These are phyloP conservation scores for Oscheius sp. DNA, from an alignment of 1,140 invertebrate species.

Conservation along the genomic window DNA sequence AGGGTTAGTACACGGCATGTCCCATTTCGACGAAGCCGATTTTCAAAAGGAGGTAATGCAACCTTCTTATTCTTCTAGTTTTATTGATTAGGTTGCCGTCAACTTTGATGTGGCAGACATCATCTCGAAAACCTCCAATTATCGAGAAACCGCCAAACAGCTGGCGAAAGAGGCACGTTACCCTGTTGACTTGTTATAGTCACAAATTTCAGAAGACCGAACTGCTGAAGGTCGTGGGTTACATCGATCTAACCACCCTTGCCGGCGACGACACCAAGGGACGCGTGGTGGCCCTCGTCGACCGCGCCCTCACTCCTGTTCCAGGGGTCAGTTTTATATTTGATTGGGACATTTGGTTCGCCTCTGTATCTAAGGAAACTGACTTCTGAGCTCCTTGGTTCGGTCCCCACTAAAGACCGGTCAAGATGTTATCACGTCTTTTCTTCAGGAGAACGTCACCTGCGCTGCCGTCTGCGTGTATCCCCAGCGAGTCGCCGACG, in stretches of 20 bases:
- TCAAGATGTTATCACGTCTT: conserved; percentile 39
- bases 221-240: conserved; percentile 65
- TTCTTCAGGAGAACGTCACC: conserved; percentile 37
- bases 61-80: background rate
- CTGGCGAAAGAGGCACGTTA: background rate
- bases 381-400: too few relatives aligned
- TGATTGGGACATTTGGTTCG: conserved; percentile 61
- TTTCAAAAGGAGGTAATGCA: too few relatives aligned
- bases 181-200: background rate
- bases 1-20: too few relatives aligned
- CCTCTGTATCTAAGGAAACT: conserved; percentile 60
- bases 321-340: conserved; percentile 31
- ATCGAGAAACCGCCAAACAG: background rate
- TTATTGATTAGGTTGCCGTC: background rate
- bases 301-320: conserved; percentile 72
- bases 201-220: conserved; percentile 22
- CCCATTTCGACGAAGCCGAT: too few relatives aligned
- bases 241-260: conserved; percentile 88
- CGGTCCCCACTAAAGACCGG: too few relatives aligned
- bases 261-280: conserved; percentile 79
- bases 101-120: conserved; percentile 9
- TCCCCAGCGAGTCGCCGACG: conserved; percentile 76
- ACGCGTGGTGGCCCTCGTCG: conserved; percentile 77
- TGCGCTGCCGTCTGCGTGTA: conserved; percentile 89
- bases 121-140: background rate